Percentiles rank a stretch among this genome's conserved stretches.
These are phyloP conservation scores for Hydrolagus affinis DNA, from an alignment of 2,113 vertebrate genomes.

Conservation along the genomic window DNA sequence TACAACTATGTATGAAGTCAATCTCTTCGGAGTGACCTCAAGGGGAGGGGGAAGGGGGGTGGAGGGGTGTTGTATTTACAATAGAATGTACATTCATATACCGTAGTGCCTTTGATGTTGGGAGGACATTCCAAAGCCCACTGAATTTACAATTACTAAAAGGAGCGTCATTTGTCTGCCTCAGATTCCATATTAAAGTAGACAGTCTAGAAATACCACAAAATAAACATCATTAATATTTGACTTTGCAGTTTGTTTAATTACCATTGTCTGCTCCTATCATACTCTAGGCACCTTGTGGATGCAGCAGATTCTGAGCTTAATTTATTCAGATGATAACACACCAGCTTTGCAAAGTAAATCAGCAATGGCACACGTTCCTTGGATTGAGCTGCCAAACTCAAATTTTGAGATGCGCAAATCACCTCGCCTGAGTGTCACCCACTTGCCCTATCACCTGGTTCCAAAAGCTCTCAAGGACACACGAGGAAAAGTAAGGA, in stretches of 20 bases:
- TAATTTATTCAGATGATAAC: conserved; percentile 45
- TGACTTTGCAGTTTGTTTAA: neutral
- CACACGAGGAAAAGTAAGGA: conserved; percentile 44
- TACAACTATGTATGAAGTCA: too few relatives aligned
- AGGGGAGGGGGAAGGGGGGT: too few relatives aligned
- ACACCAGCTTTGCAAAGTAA: conserved; percentile 6
- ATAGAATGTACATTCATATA: too few relatives aligned
- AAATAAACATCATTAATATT: neutral
- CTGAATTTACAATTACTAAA: too few relatives aligned
- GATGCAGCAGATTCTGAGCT: conserved; percentile 52
- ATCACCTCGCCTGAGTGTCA: conserved; percentile 39
- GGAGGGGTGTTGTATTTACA: too few relatives aligned
- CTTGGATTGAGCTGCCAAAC: conserved; percentile 47
- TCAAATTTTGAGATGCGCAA: conserved; percentile 35
- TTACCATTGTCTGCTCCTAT: neutral
- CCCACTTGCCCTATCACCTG: conserved; percentile 44
- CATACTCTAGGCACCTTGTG: conserved; percentile 47
- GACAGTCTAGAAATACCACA: too few relatives aligned
- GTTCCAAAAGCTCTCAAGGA: conserved; percentile 44
- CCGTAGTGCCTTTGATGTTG: too few relatives aligned
- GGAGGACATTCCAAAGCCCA: too few relatives aligned
- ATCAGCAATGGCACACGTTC: conserved; percentile 36
- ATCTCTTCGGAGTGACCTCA: too few relatives aligned
- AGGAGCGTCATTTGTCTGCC: too few relatives aligned
- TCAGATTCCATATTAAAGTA: too few relatives aligned